Percentiles rank a stretch among this genome's conserved stretches.
These are phyloP conservation scores for Sphaeridia pumilis DNA, from an alignment of 2,888 invertebrate genomes.

Conservation along the genomic window DNA sequence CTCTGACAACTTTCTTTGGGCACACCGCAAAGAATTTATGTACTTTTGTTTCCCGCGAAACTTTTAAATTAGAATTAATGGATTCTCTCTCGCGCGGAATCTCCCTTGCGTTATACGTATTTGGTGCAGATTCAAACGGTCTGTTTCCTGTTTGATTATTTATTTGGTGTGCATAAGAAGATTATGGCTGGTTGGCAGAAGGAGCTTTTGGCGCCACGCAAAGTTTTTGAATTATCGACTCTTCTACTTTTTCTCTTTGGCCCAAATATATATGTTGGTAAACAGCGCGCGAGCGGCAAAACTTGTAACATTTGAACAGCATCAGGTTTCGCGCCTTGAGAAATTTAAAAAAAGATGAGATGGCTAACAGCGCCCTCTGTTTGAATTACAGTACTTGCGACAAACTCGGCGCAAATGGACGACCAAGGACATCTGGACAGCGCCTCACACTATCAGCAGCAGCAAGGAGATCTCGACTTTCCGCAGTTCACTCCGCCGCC, in stretches of 20 bases:
- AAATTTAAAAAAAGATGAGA: neutral
- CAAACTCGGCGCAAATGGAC: slow-evolving; percentile 35
- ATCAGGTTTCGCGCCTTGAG: too few relatives aligned
- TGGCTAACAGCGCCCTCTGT: neutral
- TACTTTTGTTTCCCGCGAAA: neutral
- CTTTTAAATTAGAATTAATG: slow-evolving; percentile 4
- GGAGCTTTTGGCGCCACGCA: neutral
- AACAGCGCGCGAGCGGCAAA: too few relatives aligned
- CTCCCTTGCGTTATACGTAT: slow-evolving; percentile 6
- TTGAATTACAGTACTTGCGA: slow-evolving; percentile 26
- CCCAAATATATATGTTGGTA: too few relatives aligned
- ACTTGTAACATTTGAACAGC: too few relatives aligned
- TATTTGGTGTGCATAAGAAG: neutral
- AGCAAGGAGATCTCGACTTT: slow-evolving; percentile 35
- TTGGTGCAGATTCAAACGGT: neutral
- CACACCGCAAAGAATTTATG: neutral
- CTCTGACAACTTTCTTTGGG: neutral
- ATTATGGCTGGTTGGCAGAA: neutral
- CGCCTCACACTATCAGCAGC: too few relatives aligned
- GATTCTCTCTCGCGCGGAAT: neutral
- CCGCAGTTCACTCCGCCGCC: slow-evolving; percentile 34
- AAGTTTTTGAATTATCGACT: neutral
- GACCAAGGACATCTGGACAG: too few relatives aligned
- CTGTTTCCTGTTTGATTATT: neutral
- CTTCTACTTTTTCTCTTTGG: neutral